Evolutionary conservation across 2,888 invertebrate species (phyloP), one percentile per base, ranked within the genome.

Genomic region (Drosophila sordidapex): DNA sequence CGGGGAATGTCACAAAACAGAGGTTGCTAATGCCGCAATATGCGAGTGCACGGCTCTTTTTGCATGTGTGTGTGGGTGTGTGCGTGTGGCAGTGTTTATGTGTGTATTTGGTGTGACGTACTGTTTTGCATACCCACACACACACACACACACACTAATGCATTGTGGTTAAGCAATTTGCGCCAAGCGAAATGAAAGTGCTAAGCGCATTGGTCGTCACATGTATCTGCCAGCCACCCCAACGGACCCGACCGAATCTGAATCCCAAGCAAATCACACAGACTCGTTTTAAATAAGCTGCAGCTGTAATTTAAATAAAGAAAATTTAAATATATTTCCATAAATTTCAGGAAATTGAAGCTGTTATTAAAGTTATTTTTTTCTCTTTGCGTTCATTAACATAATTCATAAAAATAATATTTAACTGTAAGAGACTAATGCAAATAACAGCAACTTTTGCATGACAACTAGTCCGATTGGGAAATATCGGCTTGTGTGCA

Each of bases 131-230:
- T 61, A 65, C 27, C 31, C 13, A 8, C 29, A 29, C 33, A 27
- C 64, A 62, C 38, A 27, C 64, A 62, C 38, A 40, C 35, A 38
- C 35, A 46, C 61, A 54, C 49, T 56, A n/a, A 70, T 82, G 79
- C 77, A 89, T 79, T 87, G 86, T 76, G 88, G 86, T 90, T 87
- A 81, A 82, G 90, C 86, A 85, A 90, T 87, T 87, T 87, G 81
- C 83, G 73, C 86, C 79, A 83, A 82, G 79, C 88, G 80, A 82
- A 89, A 84, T 85, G 85, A 87, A 84, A 87, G 77, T 79, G 79
- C 90, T 83, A 82, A 82, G 87, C 84, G 87, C 87, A 87, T 85
- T 81, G 89, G 74, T 71, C 72, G 73, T 81, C 87, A 76, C 53
- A 73, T 66, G 63, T 86, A 68, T 76, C 65, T 58, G 43, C 36